Conservation (phyloP, 2,113 vertebrate genomes). For the Eonycteris spelaea region DNA sequence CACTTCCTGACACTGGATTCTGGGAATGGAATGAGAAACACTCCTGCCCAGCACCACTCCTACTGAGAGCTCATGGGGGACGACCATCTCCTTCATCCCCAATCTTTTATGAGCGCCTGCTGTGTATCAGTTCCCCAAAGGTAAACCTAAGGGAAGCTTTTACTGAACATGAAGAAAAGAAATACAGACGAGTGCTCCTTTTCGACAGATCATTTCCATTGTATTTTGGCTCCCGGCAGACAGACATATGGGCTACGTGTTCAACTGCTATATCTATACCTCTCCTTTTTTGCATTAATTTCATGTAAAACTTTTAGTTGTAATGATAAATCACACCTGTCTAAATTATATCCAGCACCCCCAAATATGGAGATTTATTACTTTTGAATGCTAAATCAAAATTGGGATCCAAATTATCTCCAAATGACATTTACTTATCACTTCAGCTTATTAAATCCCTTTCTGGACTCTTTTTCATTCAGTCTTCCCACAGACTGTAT, state of each 20-base stretch:
- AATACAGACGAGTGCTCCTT: not conserved
- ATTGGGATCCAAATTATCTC: no score
- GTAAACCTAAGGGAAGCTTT: not conserved
- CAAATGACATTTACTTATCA: not conserved
- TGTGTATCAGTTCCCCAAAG: not conserved
- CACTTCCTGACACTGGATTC: not conserved
- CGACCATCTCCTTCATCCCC: no score
- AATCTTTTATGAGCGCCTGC: not conserved
- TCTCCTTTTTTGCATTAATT: not conserved
- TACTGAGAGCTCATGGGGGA: not conserved
- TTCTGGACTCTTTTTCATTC: not conserved
- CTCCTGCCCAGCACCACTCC: no score
- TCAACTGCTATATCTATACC: not conserved
- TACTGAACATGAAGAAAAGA: not conserved
- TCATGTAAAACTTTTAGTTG: not conserved
- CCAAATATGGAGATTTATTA: not conserved
- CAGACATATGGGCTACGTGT: accelerated
- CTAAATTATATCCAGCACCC: not conserved
- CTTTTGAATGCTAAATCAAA: not conserved
- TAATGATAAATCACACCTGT: not conserved
- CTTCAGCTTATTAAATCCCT: not conserved
- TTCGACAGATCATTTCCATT: not conserved
- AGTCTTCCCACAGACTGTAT: not conserved
- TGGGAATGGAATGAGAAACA: not conserved
- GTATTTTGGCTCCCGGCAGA: not conserved